Conservation (phyloP, 2,888 invertebrate genomes). For the Apocheima hispidaria region DNA sequence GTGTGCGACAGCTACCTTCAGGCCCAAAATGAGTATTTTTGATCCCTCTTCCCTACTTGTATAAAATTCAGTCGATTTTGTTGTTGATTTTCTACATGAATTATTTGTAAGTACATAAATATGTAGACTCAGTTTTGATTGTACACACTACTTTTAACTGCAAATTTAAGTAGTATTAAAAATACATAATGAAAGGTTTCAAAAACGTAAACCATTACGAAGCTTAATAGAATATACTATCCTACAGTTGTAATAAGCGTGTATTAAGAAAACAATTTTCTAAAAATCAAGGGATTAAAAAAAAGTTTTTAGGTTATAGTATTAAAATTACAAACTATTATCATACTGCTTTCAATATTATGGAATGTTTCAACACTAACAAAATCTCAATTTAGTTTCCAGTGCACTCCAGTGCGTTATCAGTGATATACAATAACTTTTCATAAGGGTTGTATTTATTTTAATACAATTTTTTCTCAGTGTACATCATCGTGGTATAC, state of each 20-base stretch:
- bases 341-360: constrained; percentile 38
- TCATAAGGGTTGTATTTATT: not conserved
- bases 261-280: constrained; percentile 14
- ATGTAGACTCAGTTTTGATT: constrained; percentile 36
- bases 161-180: constrained; percentile 11
- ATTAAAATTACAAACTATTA: constrained; percentile 38
- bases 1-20: constrained; percentile 69
- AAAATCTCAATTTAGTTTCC: constrained; percentile 48
- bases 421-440: not conserved
- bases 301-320: constrained; percentile 19
- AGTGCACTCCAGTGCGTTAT: constrained; percentile 50
- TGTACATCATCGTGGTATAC: not conserved
- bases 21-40: constrained; percentile 68
- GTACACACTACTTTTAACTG: constrained; percentile 12
- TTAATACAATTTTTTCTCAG: not conserved
- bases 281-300: constrained; percentile 26
- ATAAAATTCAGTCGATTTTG: constrained; percentile 67
- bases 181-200: not conserved
- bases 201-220: constrained; percentile 2
- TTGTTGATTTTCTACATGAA: constrained; percentile 42
- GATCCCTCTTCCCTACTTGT: constrained; percentile 69
- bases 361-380: constrained; percentile 65
- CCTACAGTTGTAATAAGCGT: not conserved
- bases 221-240: not conserved
- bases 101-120: constrained; percentile 35